These are phyloP conservation scores for Labeo rohita DNA, from an alignment of 2,113 vertebrate genomes.

Conservation along the genomic window DNA sequence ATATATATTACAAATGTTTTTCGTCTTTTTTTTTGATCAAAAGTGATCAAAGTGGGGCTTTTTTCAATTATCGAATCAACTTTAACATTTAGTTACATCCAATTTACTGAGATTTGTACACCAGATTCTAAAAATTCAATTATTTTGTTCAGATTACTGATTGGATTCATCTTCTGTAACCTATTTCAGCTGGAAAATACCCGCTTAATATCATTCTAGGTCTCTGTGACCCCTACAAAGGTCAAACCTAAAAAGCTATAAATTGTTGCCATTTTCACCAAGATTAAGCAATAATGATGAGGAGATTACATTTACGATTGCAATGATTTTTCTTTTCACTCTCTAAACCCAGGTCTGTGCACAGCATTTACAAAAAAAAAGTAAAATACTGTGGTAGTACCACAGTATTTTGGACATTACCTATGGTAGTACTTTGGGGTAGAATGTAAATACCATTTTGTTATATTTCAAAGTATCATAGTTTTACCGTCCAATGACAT, in stretches of 20 bases:
- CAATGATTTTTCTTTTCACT: not conserved
- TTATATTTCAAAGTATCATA: not conserved
- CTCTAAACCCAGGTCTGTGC: not conserved
- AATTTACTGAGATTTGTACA: not conserved
- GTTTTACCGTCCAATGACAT: not conserved
- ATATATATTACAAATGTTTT: no score
- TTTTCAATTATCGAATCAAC: not conserved
- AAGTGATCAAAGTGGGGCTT: no score
- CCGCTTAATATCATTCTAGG: not conserved
- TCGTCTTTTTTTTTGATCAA: no score
- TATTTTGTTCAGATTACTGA: not conserved
- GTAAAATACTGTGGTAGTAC: not conserved
- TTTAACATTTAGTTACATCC: not conserved
- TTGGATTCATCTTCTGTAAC: not conserved
- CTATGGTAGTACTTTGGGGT: not conserved
- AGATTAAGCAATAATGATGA: not conserved
- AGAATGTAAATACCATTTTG: not conserved
- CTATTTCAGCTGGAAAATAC: not conserved
- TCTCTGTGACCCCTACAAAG: slow-evolving; percentile 1
- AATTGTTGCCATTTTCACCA: not conserved
- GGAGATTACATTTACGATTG: not conserved
- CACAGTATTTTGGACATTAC: not conserved
- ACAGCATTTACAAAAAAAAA: not conserved
- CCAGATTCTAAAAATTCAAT: not conserved
- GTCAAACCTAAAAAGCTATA: not conserved